Conservation (phyloP, 2,888 invertebrate species). For the Mythimna lalbum region DNA sequence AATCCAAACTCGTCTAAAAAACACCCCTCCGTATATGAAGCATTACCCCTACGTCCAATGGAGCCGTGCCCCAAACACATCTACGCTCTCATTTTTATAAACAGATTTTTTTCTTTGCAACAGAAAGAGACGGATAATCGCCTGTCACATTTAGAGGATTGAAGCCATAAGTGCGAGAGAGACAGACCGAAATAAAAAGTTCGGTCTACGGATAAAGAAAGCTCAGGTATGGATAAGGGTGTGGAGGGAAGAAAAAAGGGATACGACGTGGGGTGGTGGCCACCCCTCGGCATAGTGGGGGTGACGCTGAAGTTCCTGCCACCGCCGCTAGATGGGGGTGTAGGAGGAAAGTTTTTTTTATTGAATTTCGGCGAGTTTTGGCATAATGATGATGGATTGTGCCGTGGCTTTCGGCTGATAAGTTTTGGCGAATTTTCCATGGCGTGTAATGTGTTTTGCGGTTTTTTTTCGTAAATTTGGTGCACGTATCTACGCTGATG, state of each 20-base stretch:
- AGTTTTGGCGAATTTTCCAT: slow-evolving; percentile 84
- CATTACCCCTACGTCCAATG: slow-evolving; percentile 87
- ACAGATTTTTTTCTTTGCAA: slow-evolving; percentile 88
- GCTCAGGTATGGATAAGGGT: slow-evolving; percentile 90
- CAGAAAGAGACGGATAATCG: slow-evolving; percentile 73
- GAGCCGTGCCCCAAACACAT: slow-evolving; percentile 82
- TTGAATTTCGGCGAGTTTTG: slow-evolving; percentile 89
- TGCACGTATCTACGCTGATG: slow-evolving; percentile 67
- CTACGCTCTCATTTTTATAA: slow-evolving; percentile 87
- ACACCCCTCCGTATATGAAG: slow-evolving; percentile 88
- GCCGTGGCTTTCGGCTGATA: slow-evolving; percentile 86
- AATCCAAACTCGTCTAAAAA: slow-evolving; percentile 83
- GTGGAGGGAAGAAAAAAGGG: slow-evolving; percentile 90
- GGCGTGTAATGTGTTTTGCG: slow-evolving; percentile 85
- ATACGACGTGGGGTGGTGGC: slow-evolving; percentile 85
- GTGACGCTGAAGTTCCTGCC: slow-evolving; percentile 77
- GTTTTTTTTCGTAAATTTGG: slow-evolving; percentile 82
- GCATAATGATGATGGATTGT: slow-evolving; percentile 90
- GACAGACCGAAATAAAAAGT: slow-evolving; percentile 86
- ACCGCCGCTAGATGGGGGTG: slow-evolving; percentile 88
- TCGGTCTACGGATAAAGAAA: slow-evolving; percentile 89
- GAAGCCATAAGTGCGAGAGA: slow-evolving; percentile 70
- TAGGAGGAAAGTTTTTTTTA: slow-evolving; percentile 85
- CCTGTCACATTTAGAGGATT: slow-evolving; percentile 63
- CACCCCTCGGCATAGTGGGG: slow-evolving; percentile 78